phyloP scores from a whole-genome alignment of 2,113 vertebrate genomes.

The Dromas ardeola region DNA sequence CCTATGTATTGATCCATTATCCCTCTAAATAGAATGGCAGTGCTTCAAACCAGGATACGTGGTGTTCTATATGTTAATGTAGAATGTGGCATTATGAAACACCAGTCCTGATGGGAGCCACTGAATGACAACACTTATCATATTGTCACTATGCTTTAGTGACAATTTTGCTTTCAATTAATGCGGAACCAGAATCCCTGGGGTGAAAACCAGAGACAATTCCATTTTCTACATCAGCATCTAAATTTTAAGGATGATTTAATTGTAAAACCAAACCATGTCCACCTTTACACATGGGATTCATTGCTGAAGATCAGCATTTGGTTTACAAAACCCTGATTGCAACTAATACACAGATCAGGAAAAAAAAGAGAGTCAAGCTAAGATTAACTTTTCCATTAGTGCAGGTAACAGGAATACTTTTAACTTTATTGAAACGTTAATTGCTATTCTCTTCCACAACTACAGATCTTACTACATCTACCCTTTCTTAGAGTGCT shows the following conservation, averaged over 20 bases:
- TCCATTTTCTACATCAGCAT: not conserved
- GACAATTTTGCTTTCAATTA: not conserved
- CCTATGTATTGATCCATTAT: rapidly evolving
- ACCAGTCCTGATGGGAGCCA: not conserved
- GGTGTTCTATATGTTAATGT: not conserved
- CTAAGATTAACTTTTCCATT: not conserved
- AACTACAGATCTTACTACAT: not conserved
- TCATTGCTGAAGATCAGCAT: not conserved
- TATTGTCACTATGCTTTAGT: not conserved
- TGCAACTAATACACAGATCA: not conserved
- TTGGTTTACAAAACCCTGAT: not conserved
- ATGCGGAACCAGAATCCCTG: not conserved
- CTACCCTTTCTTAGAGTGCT: not conserved
- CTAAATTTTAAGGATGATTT: not conserved
- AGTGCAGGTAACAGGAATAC: not conserved
- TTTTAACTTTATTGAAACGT: not conserved
- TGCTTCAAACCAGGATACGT: not conserved
- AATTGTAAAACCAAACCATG: not conserved
- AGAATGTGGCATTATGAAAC: not conserved
- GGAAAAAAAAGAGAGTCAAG: not conserved
- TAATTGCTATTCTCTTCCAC: not conserved
- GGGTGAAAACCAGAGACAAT: not conserved
- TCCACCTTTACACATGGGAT: not conserved
- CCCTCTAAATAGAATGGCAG: not conserved
- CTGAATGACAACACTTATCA: not conserved